Base-by-base conservation (phyloP, 1,140 invertebrate species). In the Delia radicum region DNA sequence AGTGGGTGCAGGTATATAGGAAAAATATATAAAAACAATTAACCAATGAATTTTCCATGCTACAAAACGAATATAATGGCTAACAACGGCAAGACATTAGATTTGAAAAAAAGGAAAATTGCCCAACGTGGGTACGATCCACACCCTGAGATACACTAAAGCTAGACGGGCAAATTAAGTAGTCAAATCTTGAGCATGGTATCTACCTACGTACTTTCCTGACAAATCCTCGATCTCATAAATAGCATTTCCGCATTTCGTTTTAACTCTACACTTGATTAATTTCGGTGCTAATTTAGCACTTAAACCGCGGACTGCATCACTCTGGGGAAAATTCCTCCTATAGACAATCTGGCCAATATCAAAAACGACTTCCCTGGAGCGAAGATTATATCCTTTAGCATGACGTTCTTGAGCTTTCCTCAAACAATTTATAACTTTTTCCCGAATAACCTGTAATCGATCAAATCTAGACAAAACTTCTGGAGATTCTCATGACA, bases 301-400 rank as follows among this genome's bases (percentile, higher is more conserved):
- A 42, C 37, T 42, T 8, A 42, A 42, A 2, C 15, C 15, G 10
- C 15, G 10, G 3, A 13, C 10, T 13, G 10, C 15, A 71, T 71
- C 67, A 71, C 67, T 71, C 33, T 71, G 8, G 3, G 27, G 10
- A 37, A 71, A 71, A 71, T 71, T 71, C 21, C 67, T 28, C n/a
- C 27, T 31, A 33, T 28, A 71, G 33, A 71, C 67, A 10, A 33
- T 71, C 8, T 71, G 29, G 15, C 27, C 29, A n/a, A 28, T 15
- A 3, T 71, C 33, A 28, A 71, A 71, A 29, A 33, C 33, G 3
- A 33, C 33, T 15, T 13, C 18, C 5, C 15, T 31, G 18, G 29
- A 33, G 3, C 67, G 5, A 15, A 71, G 67, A n/a, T 71, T 71
- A 28, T 71, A 71, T 24, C 26, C 29, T 28, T 71, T 71, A 5